Evolutionary conservation across 2,888 invertebrate species (phyloP), one percentile per base, ranked within the genome.

Genomic region (Orthosia cruda): DNA sequence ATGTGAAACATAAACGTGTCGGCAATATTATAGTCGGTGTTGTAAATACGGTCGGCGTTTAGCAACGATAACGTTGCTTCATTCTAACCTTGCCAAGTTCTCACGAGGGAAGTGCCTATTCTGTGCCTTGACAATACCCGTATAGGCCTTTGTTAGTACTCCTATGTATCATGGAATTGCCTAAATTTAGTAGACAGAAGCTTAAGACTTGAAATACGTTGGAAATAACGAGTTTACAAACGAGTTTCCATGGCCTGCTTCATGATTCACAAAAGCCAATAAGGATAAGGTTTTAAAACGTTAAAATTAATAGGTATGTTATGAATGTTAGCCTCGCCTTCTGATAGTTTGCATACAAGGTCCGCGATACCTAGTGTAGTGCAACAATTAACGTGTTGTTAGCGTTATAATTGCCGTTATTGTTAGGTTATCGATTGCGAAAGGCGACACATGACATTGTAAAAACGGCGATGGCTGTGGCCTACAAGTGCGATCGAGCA

Each of bases 21-120:
- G 92, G 95, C 95, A 96, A 95, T n/a, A n/a, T n/a, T n/a, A n/a
- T 84, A 87, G 80, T 86, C 93, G 91, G 94, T 96, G 96, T 96
- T 96, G 96, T 95, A 96, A 96, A 96, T 96, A 95, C 93, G 94
- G 91, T 93, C 91, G 90, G 91, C 95, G 95, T 96, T 97, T 96
- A 96, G 97, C 96, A 97, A 96, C 96, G 95, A 95, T 95, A 94
- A 93, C 92, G 96, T 96, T 96, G 95, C 96, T 94, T 91, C 96
- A 97, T 92, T 94, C 77, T 95, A 96, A 96, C 96, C 96, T 97
- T 96, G 96, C 93, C 91, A 93, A 91, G 96, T 96, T 96, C 96
- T 96, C 96, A 96, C 96, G 96, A 94, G 96, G 96, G 96, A 96
- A 96, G 95, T 96, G 96, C 93, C 95, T 94, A 96, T 96, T 96